Evolutionary conservation across 2,113 vertebrate genomes (phyloP), one percentile per base, ranked within the genome.

Genomic region (Bufo gargarizans): DNA sequence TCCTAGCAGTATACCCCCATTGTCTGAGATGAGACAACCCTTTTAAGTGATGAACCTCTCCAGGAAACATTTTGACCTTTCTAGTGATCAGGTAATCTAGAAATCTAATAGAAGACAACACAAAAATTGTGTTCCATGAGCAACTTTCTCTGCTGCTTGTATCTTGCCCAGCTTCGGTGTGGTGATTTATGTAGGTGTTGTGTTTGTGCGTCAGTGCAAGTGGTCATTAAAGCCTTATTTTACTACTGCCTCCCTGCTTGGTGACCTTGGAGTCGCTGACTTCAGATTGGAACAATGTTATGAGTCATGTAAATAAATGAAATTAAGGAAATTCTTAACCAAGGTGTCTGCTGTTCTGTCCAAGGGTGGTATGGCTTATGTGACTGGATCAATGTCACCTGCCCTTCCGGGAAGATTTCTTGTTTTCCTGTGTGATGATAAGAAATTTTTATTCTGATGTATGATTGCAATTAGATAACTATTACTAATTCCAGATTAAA

Each of bases 271-370:
- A 94, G 92, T 91, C 89, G 89, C 91, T 94, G 94, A 95, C 94
- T 95, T 92, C 91, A 95, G 94, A 95, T 94, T 91, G 92, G 94
- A 95, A 95, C 94, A 95, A 94, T 94, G 93, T 95, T 94, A 95
- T 93, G 87, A 94, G 95, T 95, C 94, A 95, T 95, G 94, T 95
- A 95, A 96, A 96, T 97, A 95, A 95, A 94, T 95, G 93, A 95
- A 96, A 96, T 95, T 95, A 96, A 95, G 92, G 93, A 94, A 95
- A 93, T 95, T 95, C 95, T 96, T 96, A 96, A 95, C 94, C 82
- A 77, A 78, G 81, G 87, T 84, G 82, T 84, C 87, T 88, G 81
- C 58, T 88, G 47, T 84, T 78, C 45, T 88, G 47, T 74, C 74
- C 59, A 12, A 77, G 76, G 81, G 80, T 74, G 81, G 59, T 33